Base-by-base conservation (phyloP, 64 coral and sea anemone genomes). In the Hydrozoanthus tunicans region DNA sequence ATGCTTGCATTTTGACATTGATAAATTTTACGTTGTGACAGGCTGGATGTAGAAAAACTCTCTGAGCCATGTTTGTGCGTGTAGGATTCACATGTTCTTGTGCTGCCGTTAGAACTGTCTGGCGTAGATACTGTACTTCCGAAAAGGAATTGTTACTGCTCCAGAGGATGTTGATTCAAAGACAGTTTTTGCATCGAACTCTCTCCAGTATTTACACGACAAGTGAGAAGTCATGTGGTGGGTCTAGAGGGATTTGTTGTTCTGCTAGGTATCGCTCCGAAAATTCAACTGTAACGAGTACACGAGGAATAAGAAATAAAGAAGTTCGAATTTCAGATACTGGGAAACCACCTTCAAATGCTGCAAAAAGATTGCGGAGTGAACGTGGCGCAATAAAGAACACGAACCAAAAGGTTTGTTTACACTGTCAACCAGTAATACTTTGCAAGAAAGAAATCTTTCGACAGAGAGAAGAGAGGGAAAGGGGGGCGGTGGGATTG, bases 371-470 rank as follows among this genome's bases (percentile, higher is more conserved):
- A 67, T 15, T 52, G 24, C 56, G 54, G 56, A 88, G 70, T 23
- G 69, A 73, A 3, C 69, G 56, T 4, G 11, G 26, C 55, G 11
- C 68, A 60, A 88, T 59, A 32, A 88, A 70, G 24, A 88, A 88
- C 70, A 88, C 84, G 12, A 75, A 75, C 3, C 84, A 88, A 56
- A 72, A 88, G 84, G 84, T 88, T 74, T 70, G 84, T 75, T 60
- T 59, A 53, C 11, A 69, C 25, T 59, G 7, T 58, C 8, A 81
- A 26, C 4, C 0, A 12, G 57, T 56, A 20, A 20, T 20, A 20
- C 20, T 20, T 20, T 20, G 20, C 20, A 20, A 43, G 15, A 79
- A 79, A 12, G 3, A 5, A 57, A 43, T 43, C 2, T 43, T 79
- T 51, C 7, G 26, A 71, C 26, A 25, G 20, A 24, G n/a, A 5